Base-by-base conservation (phyloP, 1,140 invertebrate species). In the Drosophila persimilis region DNA sequence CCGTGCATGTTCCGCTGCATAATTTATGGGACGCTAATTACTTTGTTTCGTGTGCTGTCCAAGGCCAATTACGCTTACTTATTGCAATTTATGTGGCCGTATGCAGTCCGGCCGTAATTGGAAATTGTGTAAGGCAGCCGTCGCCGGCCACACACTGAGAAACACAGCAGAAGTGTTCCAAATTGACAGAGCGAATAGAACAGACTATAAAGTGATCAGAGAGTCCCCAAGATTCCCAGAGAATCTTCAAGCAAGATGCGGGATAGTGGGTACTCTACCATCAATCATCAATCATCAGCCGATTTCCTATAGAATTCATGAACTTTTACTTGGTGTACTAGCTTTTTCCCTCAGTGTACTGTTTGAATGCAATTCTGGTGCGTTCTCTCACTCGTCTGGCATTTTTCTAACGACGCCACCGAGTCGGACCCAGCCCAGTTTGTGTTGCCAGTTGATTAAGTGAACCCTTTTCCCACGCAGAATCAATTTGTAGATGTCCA, bases 1-100 rank as follows among this genome's bases (percentile, higher is more conserved):
- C 65, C 69, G 69, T 69, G 63, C 65, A 69, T 69, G 63, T 48
- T 47, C 52, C 45, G 65, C 35, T 43, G 65, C 65, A 69, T 69
- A 69, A 69, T 69, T 69, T 69, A 69, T 55, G 65, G 65, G 65
- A 8, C 63, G 52, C 65, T 69, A 69, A 69, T 69, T 69, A 69
- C 65, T 69, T 69, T 69, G 48, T 69, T 62, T 58, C 44, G 63
- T 57, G 52, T 69, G 65, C 65, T 69, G 63, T 57, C 65, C 65
- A 69, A 69, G 65, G 65, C 63, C 63, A 69, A 69, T 69, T 69
- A 69, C 65, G 65, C 63, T 69, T 69, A 69, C 65, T 69, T 69
- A 69, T 69, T 69, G 65, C 65, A 69, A 69, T 69, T 69, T 69
- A 69, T 69, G 65, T 69, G 65, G 65, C 63, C 65, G 24, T 5